Evolutionary conservation across 1,140 invertebrate species (phyloP).

Genomic region (Lordiphosa stackelbergi): DNA sequence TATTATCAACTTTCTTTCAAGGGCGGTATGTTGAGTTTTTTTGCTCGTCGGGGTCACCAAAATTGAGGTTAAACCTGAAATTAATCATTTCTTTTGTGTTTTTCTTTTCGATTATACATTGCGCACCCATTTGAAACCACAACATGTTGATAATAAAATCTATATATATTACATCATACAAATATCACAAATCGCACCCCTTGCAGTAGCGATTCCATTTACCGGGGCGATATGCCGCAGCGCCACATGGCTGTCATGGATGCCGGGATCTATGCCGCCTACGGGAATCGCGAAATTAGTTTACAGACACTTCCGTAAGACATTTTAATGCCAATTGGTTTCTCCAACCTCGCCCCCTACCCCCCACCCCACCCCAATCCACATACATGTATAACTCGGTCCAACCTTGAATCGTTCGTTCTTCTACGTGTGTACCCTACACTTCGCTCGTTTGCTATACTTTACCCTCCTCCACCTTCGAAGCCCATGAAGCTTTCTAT

Average conservation of each 20-base stretch:
- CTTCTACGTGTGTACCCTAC: not conserved
- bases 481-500: too few relatives aligned
- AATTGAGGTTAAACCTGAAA: conserved; percentile 11
- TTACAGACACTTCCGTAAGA: conserved; percentile 60
- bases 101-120: conserved; percentile 17
- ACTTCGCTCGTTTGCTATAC: not conserved
- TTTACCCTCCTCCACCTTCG: too few relatives aligned
- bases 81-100: conserved; percentile 23
- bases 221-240: conserved; percentile 81
- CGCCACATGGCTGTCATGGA: conserved; percentile 58
- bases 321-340: conserved; percentile 25
- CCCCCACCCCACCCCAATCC: conserved; percentile 1
- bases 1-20: conserved; percentile 17
- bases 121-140: conserved; percentile 25
- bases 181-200: conserved; percentile 27
- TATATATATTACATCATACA: conserved; percentile 20
- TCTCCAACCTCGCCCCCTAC: conserved; percentile 11
- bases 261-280: conserved; percentile 49
- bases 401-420: not conserved
- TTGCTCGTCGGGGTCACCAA: conserved; percentile 6
- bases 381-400: not conserved
- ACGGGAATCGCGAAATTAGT: conserved; percentile 55
- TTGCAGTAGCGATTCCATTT: conserved; percentile 77
- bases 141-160: conserved; percentile 3
- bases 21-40: conserved; percentile 1